Conservation (phyloP, 2,113 vertebrate species). For the Scytalopus superciliaris region DNA sequence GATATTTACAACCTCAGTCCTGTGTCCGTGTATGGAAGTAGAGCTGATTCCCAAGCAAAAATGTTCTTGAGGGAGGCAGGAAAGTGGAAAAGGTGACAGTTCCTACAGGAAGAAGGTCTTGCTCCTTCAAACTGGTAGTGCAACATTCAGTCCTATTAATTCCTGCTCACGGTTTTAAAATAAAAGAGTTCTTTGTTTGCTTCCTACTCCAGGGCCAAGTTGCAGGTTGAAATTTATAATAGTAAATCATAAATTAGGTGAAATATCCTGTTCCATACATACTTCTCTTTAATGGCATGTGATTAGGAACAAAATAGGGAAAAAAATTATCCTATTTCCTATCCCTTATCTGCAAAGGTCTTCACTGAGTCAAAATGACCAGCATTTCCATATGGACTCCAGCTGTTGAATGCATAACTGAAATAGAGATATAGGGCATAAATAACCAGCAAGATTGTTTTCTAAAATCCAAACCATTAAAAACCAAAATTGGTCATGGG, state of each 20-base stretch:
- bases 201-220: background rate
- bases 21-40: background rate
- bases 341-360: conserved; percentile 50
- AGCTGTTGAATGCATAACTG: conserved; percentile 60
- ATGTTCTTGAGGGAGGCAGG: background rate
- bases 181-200: background rate
- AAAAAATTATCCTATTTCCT: background rate
- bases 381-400: conserved; percentile 53
- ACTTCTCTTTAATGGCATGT: background rate
- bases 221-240: background rate
- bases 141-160: background rate
- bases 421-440: conserved; percentile 47
- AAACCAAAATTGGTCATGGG: conserved; percentile 4
- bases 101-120: background rate
- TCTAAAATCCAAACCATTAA: conserved; percentile 50
- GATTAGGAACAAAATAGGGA: background rate
- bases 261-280: background rate
- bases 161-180: background rate
- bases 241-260: background rate
- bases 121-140: background rate
- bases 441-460: conserved; percentile 44
- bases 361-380: conserved; percentile 12
- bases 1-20: background rate
- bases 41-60: background rate
- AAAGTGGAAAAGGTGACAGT: background rate